phyloP scores from a whole-genome alignment of 2,888 invertebrate species.

The Cyclophora punctaria region DNA sequence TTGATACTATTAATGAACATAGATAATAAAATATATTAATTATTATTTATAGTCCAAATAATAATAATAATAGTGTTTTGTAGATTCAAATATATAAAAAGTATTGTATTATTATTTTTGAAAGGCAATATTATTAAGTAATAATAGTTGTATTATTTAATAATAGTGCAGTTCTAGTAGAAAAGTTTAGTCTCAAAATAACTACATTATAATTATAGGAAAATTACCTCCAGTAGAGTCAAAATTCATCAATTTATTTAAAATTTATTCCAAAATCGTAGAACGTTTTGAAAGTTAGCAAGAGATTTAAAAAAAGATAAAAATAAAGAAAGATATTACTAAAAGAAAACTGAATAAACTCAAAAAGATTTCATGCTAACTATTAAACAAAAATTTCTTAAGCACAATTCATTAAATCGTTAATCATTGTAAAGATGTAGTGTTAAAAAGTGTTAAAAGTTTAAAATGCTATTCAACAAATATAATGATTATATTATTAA shows the following conservation, averaged over 20 bases:
- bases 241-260: no score
- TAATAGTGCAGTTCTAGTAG: background rate
- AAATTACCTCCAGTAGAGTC: no score
- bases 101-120: background rate
- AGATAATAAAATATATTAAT: conserved; percentile 36
- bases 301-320: no score
- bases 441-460: conserved; percentile 24
- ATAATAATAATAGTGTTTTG: background rate
- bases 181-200: background rate
- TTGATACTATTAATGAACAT: conserved; percentile 47
- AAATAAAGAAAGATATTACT: no score
- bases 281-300: no score
- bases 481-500: background rate
- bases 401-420: conserved; percentile 10
- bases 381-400: background rate
- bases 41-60: conserved; percentile 23
- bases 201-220: background rate
- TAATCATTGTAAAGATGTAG: conserved; percentile 51
- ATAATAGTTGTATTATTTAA: background rate
- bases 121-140: background rate
- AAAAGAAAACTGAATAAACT: no score
- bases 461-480: conserved; percentile 22
- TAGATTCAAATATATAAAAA: background rate
- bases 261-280: no score
- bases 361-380: background rate